A percentile compares a stretch with the other conserved stretches of the same genome.
Evolutionary conservation across 2,797 vertebrate species (phyloP).

Genomic region (Eulemur rubriventer): DNA sequence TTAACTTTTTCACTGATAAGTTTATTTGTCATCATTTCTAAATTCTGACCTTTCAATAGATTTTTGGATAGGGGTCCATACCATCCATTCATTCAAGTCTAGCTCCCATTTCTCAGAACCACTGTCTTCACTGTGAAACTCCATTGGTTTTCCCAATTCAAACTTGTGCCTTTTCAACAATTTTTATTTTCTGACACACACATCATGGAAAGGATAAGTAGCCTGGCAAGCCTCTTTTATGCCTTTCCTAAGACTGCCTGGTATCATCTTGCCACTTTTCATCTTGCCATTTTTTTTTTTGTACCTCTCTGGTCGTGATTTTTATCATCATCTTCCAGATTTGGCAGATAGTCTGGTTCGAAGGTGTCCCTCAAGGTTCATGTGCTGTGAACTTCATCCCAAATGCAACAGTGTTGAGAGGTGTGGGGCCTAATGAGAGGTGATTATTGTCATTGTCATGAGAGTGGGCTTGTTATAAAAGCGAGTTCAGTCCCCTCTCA

Average conservation of each 20-base stretch:
- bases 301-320: background rate
- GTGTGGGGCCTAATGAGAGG: background rate
- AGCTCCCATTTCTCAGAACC: background rate
- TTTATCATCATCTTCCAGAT: background rate
- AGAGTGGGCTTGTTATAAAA: background rate
- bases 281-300: background rate
- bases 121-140: background rate
- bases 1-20: background rate
- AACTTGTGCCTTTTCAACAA: background rate
- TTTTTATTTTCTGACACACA: background rate
- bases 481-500: background rate
- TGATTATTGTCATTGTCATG: background rate
- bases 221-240: background rate
- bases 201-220: background rate
- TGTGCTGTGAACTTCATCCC: background rate
- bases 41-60: background rate
- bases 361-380: background rate
- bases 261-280: background rate
- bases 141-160: background rate
- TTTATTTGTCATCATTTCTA: background rate
- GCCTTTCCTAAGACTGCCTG: background rate
- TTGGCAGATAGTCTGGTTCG: background rate
- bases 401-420: background rate
- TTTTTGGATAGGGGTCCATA: background rate
- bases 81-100: background rate